A percentile compares a stretch with the other conserved stretches of the same genome.
Conservation (phyloP, 2,888 invertebrate species). For the Parnassius smintheus region DNA sequence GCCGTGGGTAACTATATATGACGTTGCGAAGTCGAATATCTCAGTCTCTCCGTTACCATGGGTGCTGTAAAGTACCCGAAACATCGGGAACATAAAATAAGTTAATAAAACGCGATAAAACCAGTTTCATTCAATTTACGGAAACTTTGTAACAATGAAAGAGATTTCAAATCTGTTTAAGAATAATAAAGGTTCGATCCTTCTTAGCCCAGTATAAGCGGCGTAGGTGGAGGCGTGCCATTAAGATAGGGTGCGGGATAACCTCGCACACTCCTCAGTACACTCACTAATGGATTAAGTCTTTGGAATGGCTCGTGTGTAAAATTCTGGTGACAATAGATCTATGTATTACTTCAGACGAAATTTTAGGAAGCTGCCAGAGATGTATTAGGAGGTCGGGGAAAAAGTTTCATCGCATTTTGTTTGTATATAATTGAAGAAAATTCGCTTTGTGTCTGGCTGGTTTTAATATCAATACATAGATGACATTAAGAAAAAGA, state of each 20-base stretch:
- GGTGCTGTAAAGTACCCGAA: too few species aligned
- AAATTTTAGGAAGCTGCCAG: background rate
- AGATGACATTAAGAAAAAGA: too few species aligned
- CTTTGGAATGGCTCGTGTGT: conserved; percentile 21
- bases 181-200: conserved; percentile 16
- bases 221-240: conserved; percentile 14
- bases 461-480: too few species aligned
- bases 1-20: too few species aligned
- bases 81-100: too few species aligned
- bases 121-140: too few species aligned
- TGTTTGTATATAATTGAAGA: too few species aligned
- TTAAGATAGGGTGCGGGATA: conserved; percentile 27
- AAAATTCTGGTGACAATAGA: conserved; percentile 22
- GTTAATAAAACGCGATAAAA: too few species aligned
- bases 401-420: too few species aligned
- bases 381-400: background rate
- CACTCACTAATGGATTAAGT: conserved; percentile 31
- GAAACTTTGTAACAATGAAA: background rate
- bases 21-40: too few species aligned
- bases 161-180: conserved; percentile 11
- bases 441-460: too few species aligned
- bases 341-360: conserved; percentile 12
- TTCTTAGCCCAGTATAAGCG: conserved; percentile 22
- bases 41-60: too few species aligned
- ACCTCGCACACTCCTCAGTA: conserved; percentile 5